Base-by-base conservation (phyloP, 1,140 invertebrate genomes). In the Hydropsyche tenuis region DNA sequence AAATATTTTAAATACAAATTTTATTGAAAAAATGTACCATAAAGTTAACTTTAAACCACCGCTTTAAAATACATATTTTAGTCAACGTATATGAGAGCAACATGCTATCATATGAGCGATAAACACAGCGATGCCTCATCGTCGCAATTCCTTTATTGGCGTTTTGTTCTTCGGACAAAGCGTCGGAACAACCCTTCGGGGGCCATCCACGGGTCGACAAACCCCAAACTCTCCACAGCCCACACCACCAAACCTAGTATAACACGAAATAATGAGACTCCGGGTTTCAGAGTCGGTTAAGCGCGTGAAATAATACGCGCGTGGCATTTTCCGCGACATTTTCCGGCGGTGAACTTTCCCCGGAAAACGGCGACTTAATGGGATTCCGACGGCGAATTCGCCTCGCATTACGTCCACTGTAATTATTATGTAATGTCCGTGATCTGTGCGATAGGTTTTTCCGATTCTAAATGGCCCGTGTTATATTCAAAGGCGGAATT, bases 311-410 rank as follows among this genome's bases (percentile, higher is more conserved):
- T 46, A 46, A 30, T 46, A 68, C 42, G 60, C 51, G 25, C n/a
- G n/a, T n/a, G 73, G 66, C 73, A 70, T 69, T 74, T 69, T 43
- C 48, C 51, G 73, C 63, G 73, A 69, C 73, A 75, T 75, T 75
- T 75, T 69, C 60, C 62, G 56, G 22, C 25, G 9, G 56, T 73
- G 65, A 75, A 75, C 70, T 75, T 75, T 72, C 64, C 70, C 69
- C 74, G 62, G 53, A 51, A 75, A 75, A 75, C 56, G 69, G 63
- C 65, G 68, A 73, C 72, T 23, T 25, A 62, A 62, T 62, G 56
- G 56, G 18, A 62, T 6, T 6, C 12, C 5, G n/a, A 51, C 46
- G 4, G 30, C 30, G 30, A 37, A 37, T 37, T 37, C 9, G 30
- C 30, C 3, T 37, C 30, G 3, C 30, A 4, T 9, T 37, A 37